phyloP scores from a whole-genome alignment of 2,888 invertebrate genomes.

The Aradus depressus region DNA sequence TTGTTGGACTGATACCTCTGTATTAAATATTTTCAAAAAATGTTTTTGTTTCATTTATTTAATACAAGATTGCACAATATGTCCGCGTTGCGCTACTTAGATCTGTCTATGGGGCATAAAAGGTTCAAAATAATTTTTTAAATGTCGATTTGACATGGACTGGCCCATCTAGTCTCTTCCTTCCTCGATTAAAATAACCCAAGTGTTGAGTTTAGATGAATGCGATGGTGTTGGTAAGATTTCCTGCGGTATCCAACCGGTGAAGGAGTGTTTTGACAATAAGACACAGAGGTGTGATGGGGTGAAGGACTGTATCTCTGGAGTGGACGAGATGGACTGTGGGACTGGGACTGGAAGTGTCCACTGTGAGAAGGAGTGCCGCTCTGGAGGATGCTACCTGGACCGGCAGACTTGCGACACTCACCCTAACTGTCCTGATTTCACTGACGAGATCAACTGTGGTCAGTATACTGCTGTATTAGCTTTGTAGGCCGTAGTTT shows the following conservation, averaged over 20 bases:
- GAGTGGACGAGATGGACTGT: conserved; percentile 38
- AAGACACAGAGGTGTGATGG: conserved; percentile 38
- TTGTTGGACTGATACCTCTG: too few species aligned
- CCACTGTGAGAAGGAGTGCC: conserved; percentile 18
- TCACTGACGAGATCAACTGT: conserved; percentile 38
- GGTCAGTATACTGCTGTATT: conserved; percentile 18
- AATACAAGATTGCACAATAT: too few species aligned
- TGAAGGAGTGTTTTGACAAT: conserved; percentile 27
- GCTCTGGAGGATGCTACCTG: conserved; percentile 32
- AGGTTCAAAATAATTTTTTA: too few species aligned
- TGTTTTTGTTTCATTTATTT: too few species aligned
- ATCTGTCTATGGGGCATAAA: too few species aligned
- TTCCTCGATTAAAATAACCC: too few species aligned
- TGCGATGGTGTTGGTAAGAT: conserved; percentile 18
- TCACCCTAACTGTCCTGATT: conserved; percentile 36
- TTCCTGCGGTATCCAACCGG: conserved; percentile 22
- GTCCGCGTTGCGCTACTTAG: too few species aligned
- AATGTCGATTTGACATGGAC: too few species aligned
- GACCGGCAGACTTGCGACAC: conserved; percentile 37
- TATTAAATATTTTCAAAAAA: too few species aligned
- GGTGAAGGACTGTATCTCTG: conserved; percentile 36
- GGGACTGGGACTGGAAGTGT: too few species aligned
- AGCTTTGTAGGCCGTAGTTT: too few species aligned
- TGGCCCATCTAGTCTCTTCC: too few species aligned
- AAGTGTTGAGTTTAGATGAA: conserved; percentile 12